phyloP scores from a whole-genome alignment of 2,888 invertebrate species.

The Mesorhabditis spiculigera region DNA sequence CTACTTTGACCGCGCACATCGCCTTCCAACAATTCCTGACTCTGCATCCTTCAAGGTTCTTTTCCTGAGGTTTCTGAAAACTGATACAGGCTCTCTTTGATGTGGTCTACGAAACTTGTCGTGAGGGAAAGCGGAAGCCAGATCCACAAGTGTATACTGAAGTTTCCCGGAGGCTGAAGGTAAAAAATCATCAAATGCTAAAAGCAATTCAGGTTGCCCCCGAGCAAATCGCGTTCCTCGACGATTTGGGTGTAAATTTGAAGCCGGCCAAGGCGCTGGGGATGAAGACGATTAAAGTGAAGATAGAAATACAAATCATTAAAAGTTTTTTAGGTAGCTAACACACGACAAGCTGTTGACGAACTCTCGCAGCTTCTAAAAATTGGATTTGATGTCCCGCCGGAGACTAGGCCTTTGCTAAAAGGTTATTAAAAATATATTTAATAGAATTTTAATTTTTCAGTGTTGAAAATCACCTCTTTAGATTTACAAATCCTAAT shows the following conservation, averaged over 20 bases:
- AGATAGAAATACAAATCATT: no score
- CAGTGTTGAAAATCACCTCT: not conserved
- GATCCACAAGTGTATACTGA: constrained; percentile 59
- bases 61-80: not conserved
- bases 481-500: no score
- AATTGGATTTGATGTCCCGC: constrained; percentile 15
- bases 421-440: constrained; percentile 18
- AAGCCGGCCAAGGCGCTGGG: constrained; percentile 60
- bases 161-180: constrained; percentile 49
- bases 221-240: constrained; percentile 58
- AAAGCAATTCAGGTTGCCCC: constrained; percentile 17
- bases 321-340: constrained; percentile 14
- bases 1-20: constrained; percentile 45
- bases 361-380: constrained; percentile 20
- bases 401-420: constrained; percentile 31
- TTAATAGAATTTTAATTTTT: not conserved
- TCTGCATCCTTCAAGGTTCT: not conserved
- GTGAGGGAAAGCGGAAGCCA: constrained; percentile 61
- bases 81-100: constrained; percentile 33
- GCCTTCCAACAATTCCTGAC: constrained; percentile 31
- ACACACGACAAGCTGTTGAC: constrained; percentile 22
- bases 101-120: constrained; percentile 60
- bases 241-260: constrained; percentile 61
- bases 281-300: constrained; percentile 60
- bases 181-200: constrained; percentile 6